Conservation (phyloP, 2,888 invertebrate species). For the Nomada hirtipes region DNA sequence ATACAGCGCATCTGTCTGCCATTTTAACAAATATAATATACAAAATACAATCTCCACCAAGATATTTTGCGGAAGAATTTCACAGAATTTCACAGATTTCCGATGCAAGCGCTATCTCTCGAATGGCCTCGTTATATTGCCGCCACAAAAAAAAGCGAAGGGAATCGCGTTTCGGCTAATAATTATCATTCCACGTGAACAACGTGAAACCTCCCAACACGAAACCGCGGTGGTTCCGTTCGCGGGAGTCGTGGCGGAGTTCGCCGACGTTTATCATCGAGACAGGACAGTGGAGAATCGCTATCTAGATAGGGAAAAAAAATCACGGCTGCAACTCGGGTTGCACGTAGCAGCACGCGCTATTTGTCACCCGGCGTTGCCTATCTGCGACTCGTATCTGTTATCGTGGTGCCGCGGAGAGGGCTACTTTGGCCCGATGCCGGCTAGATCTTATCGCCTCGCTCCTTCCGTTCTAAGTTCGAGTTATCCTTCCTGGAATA, state of each 20-base stretch:
- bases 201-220: slow-evolving; percentile 55
- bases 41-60: too few relatives aligned
- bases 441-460: slow-evolving; percentile 67
- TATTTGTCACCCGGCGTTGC: slow-evolving; percentile 64
- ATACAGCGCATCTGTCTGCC: too few relatives aligned
- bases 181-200: slow-evolving; percentile 44
- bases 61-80: too few relatives aligned
- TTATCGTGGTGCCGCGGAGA: slow-evolving; percentile 66
- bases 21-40: too few relatives aligned
- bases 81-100: too few relatives aligned
- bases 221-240: slow-evolving; percentile 27
- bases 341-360: slow-evolving; percentile 67
- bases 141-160: too few relatives aligned
- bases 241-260: slow-evolving; percentile 36
- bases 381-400: slow-evolving; percentile 68
- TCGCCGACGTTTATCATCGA: slow-evolving; percentile 69
- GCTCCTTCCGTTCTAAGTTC: slow-evolving; percentile 67
- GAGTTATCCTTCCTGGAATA: slow-evolving; percentile 70
- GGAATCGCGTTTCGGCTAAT: slow-evolving; percentile 22
- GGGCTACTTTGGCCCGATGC: slow-evolving; percentile 66
- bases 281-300: slow-evolving; percentile 73
- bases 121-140: slow-evolving; percentile 12
- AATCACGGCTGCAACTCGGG: slow-evolving; percentile 53
- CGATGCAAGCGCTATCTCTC: too few relatives aligned
- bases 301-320: slow-evolving; percentile 64